A percentile compares a stretch with the other conserved stretches of the same genome.
Conservation (phyloP, 2,113 vertebrate species). For the Micromys minutus region DNA sequence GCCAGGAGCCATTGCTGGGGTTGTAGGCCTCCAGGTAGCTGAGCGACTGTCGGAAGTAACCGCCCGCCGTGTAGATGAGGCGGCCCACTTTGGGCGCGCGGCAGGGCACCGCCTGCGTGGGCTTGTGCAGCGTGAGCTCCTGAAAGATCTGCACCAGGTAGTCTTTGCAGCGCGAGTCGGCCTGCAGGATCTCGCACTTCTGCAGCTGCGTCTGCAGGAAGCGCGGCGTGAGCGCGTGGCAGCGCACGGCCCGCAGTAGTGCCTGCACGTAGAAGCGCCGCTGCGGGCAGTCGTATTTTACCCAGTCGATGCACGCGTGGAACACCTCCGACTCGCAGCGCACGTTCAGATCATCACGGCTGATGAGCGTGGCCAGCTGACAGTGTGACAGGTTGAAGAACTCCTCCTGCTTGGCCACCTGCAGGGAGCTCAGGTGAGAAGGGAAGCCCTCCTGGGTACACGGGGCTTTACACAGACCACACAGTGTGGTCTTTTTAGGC, state of each 20-base stretch:
- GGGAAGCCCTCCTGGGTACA: background rate
- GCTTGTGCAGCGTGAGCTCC: slow-evolving; percentile 95
- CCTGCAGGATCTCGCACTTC: slow-evolving; percentile 89
- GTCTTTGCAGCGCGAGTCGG: slow-evolving; percentile 93
- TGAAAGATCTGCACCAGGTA: slow-evolving; percentile 95
- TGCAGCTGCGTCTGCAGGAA: slow-evolving; percentile 96
- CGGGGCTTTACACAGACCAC: background rate
- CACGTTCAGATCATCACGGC: slow-evolving; percentile 96
- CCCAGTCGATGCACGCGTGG: slow-evolving; percentile 96
- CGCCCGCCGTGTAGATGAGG: slow-evolving; percentile 94
- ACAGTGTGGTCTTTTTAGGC: background rate
- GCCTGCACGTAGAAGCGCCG: slow-evolving; percentile 93
- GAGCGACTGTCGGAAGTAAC: slow-evolving; percentile 93
- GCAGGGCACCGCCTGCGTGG: slow-evolving; percentile 87
- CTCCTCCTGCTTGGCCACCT: slow-evolving; percentile 96
- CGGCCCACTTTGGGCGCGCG: slow-evolving; percentile 92
- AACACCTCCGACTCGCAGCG: slow-evolving; percentile 97
- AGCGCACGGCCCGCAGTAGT: slow-evolving; percentile 94
- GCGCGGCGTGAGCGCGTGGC: slow-evolving; percentile 94
- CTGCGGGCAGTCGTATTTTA: slow-evolving; percentile 91
- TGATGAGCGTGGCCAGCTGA: slow-evolving; percentile 94
- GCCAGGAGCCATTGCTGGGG: slow-evolving; percentile 88
- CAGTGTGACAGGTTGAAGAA: slow-evolving; percentile 96
- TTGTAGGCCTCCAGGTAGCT: slow-evolving; percentile 93
- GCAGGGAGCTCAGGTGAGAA: background rate